Evolutionary conservation across 1,140 invertebrate genomes (phyloP).

Genomic region (Hylyphantes graminicola): DNA sequence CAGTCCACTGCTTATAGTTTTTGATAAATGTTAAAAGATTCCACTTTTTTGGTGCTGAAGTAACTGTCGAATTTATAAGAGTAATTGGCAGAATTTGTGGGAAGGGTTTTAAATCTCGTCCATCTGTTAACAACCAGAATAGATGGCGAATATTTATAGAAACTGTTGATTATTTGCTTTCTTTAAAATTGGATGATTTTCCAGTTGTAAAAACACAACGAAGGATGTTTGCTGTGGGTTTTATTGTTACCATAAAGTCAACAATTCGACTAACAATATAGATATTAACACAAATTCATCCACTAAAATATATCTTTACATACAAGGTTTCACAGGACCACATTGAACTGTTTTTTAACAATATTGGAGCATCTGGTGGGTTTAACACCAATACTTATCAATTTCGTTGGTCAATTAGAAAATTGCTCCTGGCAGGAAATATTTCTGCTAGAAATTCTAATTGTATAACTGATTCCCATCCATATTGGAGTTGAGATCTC

Average conservation of each 20-base stretch:
- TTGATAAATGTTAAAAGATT: background rate
- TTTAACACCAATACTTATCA: background rate
- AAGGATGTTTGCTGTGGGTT: background rate
- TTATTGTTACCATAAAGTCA: background rate
- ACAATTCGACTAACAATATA: background rate
- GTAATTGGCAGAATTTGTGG: background rate
- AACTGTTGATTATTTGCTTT: background rate
- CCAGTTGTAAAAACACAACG: background rate
- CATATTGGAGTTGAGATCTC: background rate
- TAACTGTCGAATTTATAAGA: background rate
- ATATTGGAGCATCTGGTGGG: background rate
- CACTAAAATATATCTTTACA: background rate
- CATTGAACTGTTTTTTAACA: slow-evolving; percentile 3
- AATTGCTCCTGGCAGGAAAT: background rate
- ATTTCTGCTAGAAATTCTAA: background rate
- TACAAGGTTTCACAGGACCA: slow-evolving; percentile 1
- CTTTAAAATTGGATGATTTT: background rate
- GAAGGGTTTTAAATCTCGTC: background rate
- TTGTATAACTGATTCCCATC: background rate
- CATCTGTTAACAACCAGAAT: background rate
- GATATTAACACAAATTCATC: background rate
- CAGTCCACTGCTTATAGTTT: background rate
- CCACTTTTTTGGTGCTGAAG: background rate
- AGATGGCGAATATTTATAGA: background rate
- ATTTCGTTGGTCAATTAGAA: background rate